Conservation (phyloP, 2,888 invertebrate species). For the Cheilosia impressa region DNA sequence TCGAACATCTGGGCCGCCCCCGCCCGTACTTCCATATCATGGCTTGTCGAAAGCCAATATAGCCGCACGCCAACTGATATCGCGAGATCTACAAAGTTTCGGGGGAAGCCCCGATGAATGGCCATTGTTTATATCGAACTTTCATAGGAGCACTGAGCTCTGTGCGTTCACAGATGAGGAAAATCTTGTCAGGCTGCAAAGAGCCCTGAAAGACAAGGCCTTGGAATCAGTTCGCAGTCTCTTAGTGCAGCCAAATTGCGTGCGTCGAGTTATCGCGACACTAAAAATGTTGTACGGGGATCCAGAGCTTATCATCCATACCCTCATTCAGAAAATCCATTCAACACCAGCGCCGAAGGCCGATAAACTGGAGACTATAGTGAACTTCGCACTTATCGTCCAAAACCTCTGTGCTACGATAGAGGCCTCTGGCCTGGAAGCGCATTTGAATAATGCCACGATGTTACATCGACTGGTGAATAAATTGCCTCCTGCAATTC, state of each 20-base stretch:
- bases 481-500: constrained; percentile 32
- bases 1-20: background rate
- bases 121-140: constrained; percentile 12
- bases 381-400: constrained; percentile 28
- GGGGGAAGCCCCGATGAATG: constrained; percentile 10
- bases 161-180: constrained; percentile 19
- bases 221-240: constrained; percentile 29
- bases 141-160: constrained; percentile 11
- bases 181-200: background rate
- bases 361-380: constrained; percentile 32
- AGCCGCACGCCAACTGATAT: constrained; percentile 5
- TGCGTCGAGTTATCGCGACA: constrained; percentile 9
- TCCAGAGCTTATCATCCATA: constrained; percentile 33
- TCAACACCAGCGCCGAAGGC: constrained; percentile 9
- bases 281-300: constrained; percentile 25
- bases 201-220: constrained; percentile 23
- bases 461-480: constrained; percentile 44
- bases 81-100: constrained; percentile 10
- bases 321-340: constrained; percentile 1
- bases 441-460: constrained; percentile 28
- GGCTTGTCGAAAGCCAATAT: constrained; percentile 3
- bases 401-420: constrained; percentile 38
- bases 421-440: constrained; percentile 9
- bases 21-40: background rate
- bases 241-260: constrained; percentile 32